A percentile compares a stretch with the other conserved stretches of the same genome.
Conservation (phyloP, 2,797 vertebrate species). For the Sebastes itinus region DNA sequence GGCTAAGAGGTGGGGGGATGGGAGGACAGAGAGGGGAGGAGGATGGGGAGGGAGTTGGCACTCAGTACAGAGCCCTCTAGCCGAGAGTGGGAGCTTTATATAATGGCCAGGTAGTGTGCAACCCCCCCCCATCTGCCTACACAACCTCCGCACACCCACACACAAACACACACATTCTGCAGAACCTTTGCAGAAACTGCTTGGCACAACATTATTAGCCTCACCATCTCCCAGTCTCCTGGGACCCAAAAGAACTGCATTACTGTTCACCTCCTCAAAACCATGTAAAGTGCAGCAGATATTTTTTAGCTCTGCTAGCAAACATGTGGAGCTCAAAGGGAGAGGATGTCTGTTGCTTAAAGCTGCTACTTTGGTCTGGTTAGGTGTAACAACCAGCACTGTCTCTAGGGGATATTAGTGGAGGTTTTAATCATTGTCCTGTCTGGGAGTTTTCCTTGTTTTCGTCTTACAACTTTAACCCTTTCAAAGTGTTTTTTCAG, state of each 20-base stretch:
- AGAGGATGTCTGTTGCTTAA: neutral
- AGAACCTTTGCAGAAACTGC: conserved; percentile 63
- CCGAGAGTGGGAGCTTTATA: conserved; percentile 76
- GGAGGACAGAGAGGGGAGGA: conserved; percentile 67
- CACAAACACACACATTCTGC: conserved; percentile 60
- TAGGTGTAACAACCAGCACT: neutral
- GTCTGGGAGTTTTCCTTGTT: too few relatives aligned
- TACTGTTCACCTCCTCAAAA: conserved; percentile 59
- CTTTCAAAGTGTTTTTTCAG: too few relatives aligned
- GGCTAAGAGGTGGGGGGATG: conserved; percentile 80
- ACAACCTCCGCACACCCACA: conserved; percentile 59
- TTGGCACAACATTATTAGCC: conserved; percentile 70
- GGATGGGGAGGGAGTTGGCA: conserved; percentile 70
- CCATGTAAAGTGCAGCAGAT: conserved; percentile 41
- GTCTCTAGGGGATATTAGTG: neutral
- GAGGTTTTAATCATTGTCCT: neutral
- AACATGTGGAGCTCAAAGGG: conserved; percentile 13
- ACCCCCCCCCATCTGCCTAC: conserved; percentile 48
- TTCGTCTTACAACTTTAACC: too few relatives aligned
- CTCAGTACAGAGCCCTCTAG: conserved; percentile 71
- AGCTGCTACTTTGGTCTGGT: neutral
- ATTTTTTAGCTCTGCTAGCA: conserved; percentile 17
- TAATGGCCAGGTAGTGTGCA: conserved; percentile 79
- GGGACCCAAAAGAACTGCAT: conserved; percentile 60
- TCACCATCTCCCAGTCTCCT: conserved; percentile 59